Evolutionary conservation across 2,797 vertebrate genomes (phyloP), one percentile per base, ranked within the genome.

Genomic region (Lutjanus argentimaculatus): DNA sequence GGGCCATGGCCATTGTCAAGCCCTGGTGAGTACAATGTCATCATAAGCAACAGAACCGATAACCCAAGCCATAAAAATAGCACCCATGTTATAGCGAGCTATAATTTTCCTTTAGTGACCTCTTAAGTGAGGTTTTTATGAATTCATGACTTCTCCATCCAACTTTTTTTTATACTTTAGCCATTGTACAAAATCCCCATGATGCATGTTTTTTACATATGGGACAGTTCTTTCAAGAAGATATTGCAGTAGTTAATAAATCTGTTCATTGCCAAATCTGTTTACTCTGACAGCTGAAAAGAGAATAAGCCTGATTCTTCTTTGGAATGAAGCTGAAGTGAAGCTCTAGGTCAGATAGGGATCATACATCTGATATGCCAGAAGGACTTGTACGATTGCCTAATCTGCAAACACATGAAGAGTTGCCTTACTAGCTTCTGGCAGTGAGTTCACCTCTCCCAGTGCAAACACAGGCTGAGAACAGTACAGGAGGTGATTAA

Each of bases 401-500:
- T 80, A 52, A 70, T 77, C 25, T 76, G 13, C 25, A 81, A 72
- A 76, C 43, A 57, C 30, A 48, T 48, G 25, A 56, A 53, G 42
- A 55, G 0, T 66, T 65, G 55, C 36, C 14, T 51, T 45, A 17
- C 22, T 57, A 61, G 46, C 67, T 59, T 71, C 72, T 72, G 46
- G 45, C 30, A 19, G 57, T 22, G 30, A 72, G 48, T 89, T 85
- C 66, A 71, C 68, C 43, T 69, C 83, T 72, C 70, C 72, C 17
- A 63, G 46, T 67, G 58, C 82, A 87, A 83, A 67, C 75, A 46
- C 40, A 45, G 46, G 55, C 10, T 14, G 30, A 75, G 53, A 45
- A 21, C 21, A 67, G 21, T 66, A 59, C 67, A 77, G 59, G 67
- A 59, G 87, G 79, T 84, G 75, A 78, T 90, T 62, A 73, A 73